Evolutionary conservation across 2,888 invertebrate genomes (phyloP).

Genomic region (Trissolcus brochymenae): DNA sequence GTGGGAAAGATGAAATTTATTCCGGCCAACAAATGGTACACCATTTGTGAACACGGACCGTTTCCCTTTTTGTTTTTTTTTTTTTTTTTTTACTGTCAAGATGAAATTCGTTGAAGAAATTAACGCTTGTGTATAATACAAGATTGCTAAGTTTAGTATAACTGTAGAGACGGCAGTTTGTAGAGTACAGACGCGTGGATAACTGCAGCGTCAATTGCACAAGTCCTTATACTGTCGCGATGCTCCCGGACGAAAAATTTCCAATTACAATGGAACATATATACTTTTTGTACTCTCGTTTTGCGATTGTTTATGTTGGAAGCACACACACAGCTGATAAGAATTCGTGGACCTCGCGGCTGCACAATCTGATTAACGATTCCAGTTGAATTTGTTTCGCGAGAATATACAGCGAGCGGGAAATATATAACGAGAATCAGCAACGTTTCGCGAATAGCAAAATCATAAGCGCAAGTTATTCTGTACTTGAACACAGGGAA

Average conservation of each 20-base stretch:
- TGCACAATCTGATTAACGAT: constrained; percentile 40
- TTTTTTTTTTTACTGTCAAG: constrained; percentile 6
- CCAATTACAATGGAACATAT: constrained; percentile 4
- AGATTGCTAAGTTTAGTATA: neutral
- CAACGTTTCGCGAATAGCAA: neutral
- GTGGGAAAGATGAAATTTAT: no score
- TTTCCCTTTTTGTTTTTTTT: neutral
- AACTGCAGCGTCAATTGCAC: constrained; percentile 19
- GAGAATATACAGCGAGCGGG: neutral
- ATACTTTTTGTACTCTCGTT: constrained; percentile 20
- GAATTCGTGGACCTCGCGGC: constrained; percentile 38
- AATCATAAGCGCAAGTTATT: neutral
- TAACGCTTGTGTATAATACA: neutral
- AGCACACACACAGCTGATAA: constrained; percentile 38
- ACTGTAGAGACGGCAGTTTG: constrained; percentile 37
- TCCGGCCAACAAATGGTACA: no score
- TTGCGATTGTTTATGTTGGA: constrained; percentile 17
- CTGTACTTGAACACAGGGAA: constrained; percentile 21
- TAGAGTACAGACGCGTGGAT: constrained; percentile 16
- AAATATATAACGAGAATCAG: neutral
- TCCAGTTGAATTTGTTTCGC: constrained; percentile 15
- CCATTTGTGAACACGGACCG: no score
- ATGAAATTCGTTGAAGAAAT: constrained; percentile 1
- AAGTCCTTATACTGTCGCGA: constrained; percentile 28
- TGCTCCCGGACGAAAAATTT: constrained; percentile 8